Evolutionary conservation across 1,140 invertebrate species (phyloP), one percentile per base, ranked within the genome.

Genomic region (Lerema accius): DNA sequence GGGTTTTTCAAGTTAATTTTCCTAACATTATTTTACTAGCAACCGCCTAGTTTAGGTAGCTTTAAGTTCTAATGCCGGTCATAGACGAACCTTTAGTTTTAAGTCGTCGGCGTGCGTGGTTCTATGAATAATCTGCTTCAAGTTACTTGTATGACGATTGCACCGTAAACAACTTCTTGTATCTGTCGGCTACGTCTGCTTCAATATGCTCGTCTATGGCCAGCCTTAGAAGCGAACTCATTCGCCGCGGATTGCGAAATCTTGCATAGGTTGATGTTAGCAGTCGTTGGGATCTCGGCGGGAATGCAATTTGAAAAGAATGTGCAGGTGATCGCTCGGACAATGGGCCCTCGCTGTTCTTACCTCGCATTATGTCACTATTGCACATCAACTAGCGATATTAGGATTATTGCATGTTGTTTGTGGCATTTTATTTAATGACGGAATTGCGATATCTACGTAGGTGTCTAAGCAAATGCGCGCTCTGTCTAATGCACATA

Each of bases 241-340:
- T 39, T 67, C 51, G 66, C 63, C 67, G 59, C 65, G 59, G 70
- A 77, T 81, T 79, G 72, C 70, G 56, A 76, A 80, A 78, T 78
- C 70, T 76, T 73, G 72, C 73, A 79, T 78, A 76, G 67, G 67
- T 74, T 71, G 63, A 6, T 3, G 28, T 32, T 32, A 32, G 28
- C 23, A 2, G 23, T 32, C 28, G 28, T 7, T 32, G 6, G 28
- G 4, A 67, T 69, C 75, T 73, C 66, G 66, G 53, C 40, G 35
- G 69, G 59, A 71, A 75, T 73, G 76, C 73, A 78, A 75, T 78
- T 78, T 82, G 51, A 67, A 70, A 75, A 73, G 73, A 73, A 78
- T 80, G 75, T 70, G 61, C 32, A 61, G 56, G 50, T 55, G 51
- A 59, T 58, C 63, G 55, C 49, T 26, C 48, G 63, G 48, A 60